Evolutionary conservation across 1,140 invertebrate genomes (phyloP).

Genomic region (Saccostrea echinata): DNA sequence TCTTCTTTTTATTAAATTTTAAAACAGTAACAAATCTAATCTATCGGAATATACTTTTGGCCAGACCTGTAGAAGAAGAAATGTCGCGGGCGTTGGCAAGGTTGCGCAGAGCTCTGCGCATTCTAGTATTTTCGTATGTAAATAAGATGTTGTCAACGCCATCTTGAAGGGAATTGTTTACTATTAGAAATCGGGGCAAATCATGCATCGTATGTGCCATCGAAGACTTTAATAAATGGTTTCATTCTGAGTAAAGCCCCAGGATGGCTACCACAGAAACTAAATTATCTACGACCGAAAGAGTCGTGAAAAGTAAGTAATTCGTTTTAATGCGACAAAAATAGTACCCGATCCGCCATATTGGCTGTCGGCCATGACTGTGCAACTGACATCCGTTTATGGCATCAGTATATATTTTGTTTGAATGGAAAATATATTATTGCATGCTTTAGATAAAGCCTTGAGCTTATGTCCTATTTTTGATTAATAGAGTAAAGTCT

Average conservation of each 20-base stretch:
- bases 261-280: slow-evolving; percentile 78
- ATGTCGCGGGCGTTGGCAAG: slow-evolving; percentile 73
- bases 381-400: slow-evolving; percentile 51
- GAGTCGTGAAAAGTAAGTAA: slow-evolving; percentile 87
- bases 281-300: slow-evolving; percentile 87
- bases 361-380: slow-evolving; percentile 69
- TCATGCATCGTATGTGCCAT: slow-evolving; percentile 73
- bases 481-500: no score
- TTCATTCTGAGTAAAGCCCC: slow-evolving; percentile 67
- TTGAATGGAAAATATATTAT: background rate
- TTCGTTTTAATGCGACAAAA: slow-evolving; percentile 50
- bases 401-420: slow-evolving; percentile 40
- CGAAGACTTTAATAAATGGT: slow-evolving; percentile 66
- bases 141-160: slow-evolving; percentile 80
- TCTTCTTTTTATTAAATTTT: no score
- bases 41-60: slow-evolving; percentile 26
- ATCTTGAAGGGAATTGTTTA: slow-evolving; percentile 76
- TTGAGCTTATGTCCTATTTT: no score
- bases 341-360: slow-evolving; percentile 70
- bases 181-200: slow-evolving; percentile 70
- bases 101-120: slow-evolving; percentile 78
- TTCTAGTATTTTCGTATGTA: slow-evolving; percentile 75
- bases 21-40: no score
- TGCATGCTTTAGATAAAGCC: background rate
- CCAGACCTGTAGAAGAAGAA: slow-evolving; percentile 20